These are phyloP conservation scores for Daktulosphaira vitifoliae DNA, from an alignment of 1,140 invertebrate species.

Conservation along the genomic window DNA sequence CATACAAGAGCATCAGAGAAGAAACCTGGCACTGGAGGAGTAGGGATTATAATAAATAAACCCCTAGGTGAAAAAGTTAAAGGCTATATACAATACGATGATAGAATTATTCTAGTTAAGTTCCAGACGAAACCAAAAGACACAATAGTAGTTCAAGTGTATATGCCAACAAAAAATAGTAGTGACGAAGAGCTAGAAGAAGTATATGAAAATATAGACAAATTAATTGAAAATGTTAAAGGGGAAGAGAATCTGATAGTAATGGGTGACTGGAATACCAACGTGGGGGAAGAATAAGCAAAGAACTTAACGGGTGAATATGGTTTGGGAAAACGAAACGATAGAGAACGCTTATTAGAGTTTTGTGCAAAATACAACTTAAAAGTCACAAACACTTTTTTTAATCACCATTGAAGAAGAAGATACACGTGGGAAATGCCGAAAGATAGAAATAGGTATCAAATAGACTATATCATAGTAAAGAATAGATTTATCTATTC, in stretches of 20 bases:
- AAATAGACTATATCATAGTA: no score
- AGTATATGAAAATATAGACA: no score
- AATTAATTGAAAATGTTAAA: no score
- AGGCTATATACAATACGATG: no score
- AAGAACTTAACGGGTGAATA: slow-evolving; percentile 9
- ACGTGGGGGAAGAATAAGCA: slow-evolving; percentile 18
- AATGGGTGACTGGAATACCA: slow-evolving; percentile 33
- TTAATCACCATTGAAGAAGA: not conserved
- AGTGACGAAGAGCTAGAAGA: slow-evolving; percentile 29
- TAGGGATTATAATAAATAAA: no score
- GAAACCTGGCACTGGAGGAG: no score
- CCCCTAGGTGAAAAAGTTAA: no score
- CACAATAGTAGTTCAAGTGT: no score
- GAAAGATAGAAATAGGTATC: not conserved
- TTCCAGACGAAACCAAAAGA: no score
- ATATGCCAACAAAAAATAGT: slow-evolving; percentile 27
- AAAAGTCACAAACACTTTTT: not conserved
- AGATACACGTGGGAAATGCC: no score
- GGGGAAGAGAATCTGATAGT: no score
- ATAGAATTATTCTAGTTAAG: slow-evolving; percentile 20
- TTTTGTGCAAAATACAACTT: not conserved
- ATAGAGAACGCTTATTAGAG: slow-evolving; percentile 26
- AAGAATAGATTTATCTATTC: not conserved
- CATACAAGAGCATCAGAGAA: no score
- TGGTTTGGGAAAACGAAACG: slow-evolving; percentile 27